Evolutionary conservation across 2,797 vertebrate genomes (phyloP), one percentile per base, ranked within the genome.

Genomic region (Centropyge bicolor): DNA sequence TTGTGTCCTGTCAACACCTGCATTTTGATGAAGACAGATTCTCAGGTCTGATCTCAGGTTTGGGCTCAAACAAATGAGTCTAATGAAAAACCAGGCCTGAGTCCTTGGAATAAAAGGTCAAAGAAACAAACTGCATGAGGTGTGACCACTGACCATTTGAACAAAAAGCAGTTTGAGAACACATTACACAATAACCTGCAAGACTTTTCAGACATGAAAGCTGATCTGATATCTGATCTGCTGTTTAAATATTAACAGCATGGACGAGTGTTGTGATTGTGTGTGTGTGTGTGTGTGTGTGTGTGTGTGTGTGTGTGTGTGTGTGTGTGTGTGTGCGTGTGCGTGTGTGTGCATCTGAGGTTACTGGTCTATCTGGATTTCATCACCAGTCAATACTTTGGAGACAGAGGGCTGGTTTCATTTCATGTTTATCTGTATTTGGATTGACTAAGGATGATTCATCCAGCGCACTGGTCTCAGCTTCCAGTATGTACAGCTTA

Each of bases 211-310:
- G n/a, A 60, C 14, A 62, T 64, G 74, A 69, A 76, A 69, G 8
- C 75, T 85, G 69, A 88, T 51, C 66, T 36, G 46, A 74, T 49
- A 54, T 55, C 38, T 4, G 8, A 64, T 61, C 43, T 41, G 9
- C 31, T 56, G 27, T 51, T 88, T 60, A 80, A 88, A 77, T 85
- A 88, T 90, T 86, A 48, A 87, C 66, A 61, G 16, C 38, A 56
- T 46, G 17, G 59, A 40, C 41, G 48, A 4, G 31, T 62, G 59
- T 31, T 69, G 66, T 52, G 51, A 59, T 22, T 62, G 60, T 61
- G 70, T 19, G 4, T 31, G 27, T 31, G 38, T 9, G 41, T 27
- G 55, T 60, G 8, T 22, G 31, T 70, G 38, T 64, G 60, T 66
- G 6, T 61, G 35, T 35, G 49, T 52, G 61, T 27, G 27, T 70